A percentile compares a stretch with the other conserved stretches of the same genome.
Evolutionary conservation across 2,113 vertebrate species (phyloP).

Genomic region (Cinclus mexicanus): DNA sequence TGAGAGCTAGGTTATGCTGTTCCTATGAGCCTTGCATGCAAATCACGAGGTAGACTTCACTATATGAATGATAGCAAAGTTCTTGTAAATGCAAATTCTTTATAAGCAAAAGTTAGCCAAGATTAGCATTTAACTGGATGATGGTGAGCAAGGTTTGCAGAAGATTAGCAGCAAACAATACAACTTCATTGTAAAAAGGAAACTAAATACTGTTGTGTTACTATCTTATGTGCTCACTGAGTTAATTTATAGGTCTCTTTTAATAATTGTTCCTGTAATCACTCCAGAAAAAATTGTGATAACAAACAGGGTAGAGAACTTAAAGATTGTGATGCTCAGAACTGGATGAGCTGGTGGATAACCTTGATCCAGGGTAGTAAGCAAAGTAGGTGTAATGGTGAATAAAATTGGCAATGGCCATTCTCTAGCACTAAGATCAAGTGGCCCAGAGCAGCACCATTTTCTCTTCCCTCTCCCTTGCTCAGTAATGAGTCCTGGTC

Average conservation of each 20-base stretch:
- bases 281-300: not conserved
- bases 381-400: not conserved
- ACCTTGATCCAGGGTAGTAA: not conserved
- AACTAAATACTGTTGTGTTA: not conserved
- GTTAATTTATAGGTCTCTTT: not conserved
- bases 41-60: not conserved
- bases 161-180: not conserved
- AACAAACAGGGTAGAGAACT: not conserved
- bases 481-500: not conserved
- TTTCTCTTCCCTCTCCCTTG: not conserved
- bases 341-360: not conserved
- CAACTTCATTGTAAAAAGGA: not conserved
- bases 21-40: slow-evolving; percentile 20
- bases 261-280: not conserved
- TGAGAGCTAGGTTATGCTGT: not conserved
- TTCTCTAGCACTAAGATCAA: not conserved
- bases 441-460: not conserved
- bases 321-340: not conserved
- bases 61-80: not conserved
- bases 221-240: not conserved
- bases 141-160: not conserved
- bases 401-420: not conserved
- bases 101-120: not conserved
- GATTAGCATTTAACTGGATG: not conserved
- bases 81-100: slow-evolving; percentile 25